Percentiles rank a stretch among this genome's conserved stretches.
Conservation (phyloP, 2,888 invertebrate species). For the Cryptophagus acutangulus region DNA sequence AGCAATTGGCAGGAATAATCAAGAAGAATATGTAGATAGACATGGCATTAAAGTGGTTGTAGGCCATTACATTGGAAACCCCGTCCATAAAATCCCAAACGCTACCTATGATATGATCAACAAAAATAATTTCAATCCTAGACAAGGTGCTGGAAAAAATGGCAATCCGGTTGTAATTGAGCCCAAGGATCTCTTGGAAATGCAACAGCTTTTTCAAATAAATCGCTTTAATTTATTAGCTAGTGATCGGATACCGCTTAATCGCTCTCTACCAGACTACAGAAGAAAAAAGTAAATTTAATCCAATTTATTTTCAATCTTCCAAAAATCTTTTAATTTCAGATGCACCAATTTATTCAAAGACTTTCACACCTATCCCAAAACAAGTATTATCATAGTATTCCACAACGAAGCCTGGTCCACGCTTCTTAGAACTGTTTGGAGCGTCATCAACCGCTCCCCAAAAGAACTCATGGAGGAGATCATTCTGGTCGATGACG, state of each 20-base stretch:
- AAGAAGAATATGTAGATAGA: slow-evolving; percentile 66
- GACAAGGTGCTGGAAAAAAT: slow-evolving; percentile 68
- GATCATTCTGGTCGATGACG: slow-evolving; percentile 85
- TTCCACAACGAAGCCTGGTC: slow-evolving; percentile 99
- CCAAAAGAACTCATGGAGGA: slow-evolving; percentile 72
- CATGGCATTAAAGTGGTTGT: slow-evolving; percentile 79
- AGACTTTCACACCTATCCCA: slow-evolving; percentile 64
- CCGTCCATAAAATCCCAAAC: slow-evolving; percentile 57
- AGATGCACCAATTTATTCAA: slow-evolving; percentile 62
- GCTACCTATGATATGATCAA: slow-evolving; percentile 68
- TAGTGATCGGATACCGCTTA: slow-evolving; percentile 81
- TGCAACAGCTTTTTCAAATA: slow-evolving; percentile 74
- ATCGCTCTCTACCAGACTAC: slow-evolving; percentile 78
- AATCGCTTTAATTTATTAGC: slow-evolving; percentile 86
- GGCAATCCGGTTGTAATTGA: slow-evolving; percentile 76
- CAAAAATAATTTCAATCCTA: slow-evolving; percentile 71
- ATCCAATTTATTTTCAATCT: too few species aligned
- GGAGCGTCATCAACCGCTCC: slow-evolving; percentile 88
- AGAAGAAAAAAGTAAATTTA: slow-evolving; percentile 73
- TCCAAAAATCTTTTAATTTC: slow-evolving; percentile 25
- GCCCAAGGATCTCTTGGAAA: slow-evolving; percentile 67
- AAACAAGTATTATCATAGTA: slow-evolving; percentile 88
- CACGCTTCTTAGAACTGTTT: slow-evolving; percentile 87
- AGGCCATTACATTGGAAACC: slow-evolving; percentile 83
- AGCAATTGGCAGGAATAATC: slow-evolving; percentile 53